phyloP scores from a whole-genome alignment of 1,140 invertebrate species.

The Idris sp. region DNA sequence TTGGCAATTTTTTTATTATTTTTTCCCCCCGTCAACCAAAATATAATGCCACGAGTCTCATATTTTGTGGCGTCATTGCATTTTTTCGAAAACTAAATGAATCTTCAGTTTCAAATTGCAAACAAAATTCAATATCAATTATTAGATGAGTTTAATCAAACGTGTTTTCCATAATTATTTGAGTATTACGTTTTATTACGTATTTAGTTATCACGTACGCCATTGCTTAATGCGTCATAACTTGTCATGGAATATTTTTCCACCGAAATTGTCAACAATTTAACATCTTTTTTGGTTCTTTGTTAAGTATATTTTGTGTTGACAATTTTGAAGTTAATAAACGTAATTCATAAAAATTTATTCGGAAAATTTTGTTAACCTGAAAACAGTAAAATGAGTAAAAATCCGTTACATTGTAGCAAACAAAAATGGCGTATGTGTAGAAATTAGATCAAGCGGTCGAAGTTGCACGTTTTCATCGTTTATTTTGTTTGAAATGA shows the following conservation, averaged over 20 bases:
- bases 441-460: conserved; percentile 34
- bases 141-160: too few species aligned
- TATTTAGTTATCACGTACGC: conserved; percentile 14
- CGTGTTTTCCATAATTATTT: background rate
- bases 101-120: too few species aligned
- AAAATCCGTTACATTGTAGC: conserved; percentile 7
- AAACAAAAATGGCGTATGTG: conserved; percentile 28
- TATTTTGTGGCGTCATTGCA: too few species aligned
- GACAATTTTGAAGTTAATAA: background rate
- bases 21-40: too few species aligned
- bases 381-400: too few species aligned
- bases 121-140: too few species aligned
- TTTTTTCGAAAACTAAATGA: too few species aligned
- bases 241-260: conserved; percentile 15
- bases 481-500: too few species aligned
- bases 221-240: conserved; percentile 39
- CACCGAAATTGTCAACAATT: conserved; percentile 16
- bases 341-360: background rate
- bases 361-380: too few species aligned
- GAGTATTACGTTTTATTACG: conserved; percentile 15
- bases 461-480: conserved; percentile 5
- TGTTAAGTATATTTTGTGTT: background rate
- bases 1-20: too few species aligned
- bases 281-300: background rate
- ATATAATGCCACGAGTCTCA: too few species aligned